Percentiles rank a stretch among this genome's conserved stretches.
Evolutionary conservation across 2,797 vertebrate species (phyloP).

Genomic region (Perodicticus potto): DNA sequence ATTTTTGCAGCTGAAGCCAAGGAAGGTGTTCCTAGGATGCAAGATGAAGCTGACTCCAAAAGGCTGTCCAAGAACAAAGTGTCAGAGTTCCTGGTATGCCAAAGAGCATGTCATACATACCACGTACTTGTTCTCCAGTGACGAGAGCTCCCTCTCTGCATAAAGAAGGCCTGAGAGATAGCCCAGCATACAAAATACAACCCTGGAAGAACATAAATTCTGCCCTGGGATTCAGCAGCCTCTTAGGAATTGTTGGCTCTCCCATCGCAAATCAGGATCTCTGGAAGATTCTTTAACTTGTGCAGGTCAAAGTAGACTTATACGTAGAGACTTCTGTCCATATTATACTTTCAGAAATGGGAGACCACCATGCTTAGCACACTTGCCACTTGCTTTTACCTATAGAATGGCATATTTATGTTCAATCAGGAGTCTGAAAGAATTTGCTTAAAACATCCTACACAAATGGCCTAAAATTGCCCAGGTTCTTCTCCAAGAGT

Average conservation of each 20-base stretch:
- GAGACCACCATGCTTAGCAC: background rate
- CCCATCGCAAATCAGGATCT: background rate
- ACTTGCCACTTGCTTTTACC: background rate
- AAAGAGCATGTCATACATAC: rapidly evolving
- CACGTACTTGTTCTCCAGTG: rapidly evolving
- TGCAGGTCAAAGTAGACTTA: background rate
- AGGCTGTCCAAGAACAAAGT: background rate
- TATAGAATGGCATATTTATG: background rate
- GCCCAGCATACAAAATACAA: background rate
- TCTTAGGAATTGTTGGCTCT: background rate
- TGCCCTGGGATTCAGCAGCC: background rate
- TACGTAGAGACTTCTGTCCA: background rate
- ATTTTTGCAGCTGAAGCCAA: background rate
- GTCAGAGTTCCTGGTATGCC: background rate
- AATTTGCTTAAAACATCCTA: background rate
- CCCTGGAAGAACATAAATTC: background rate
- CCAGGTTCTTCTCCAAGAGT: constrained; percentile 28
- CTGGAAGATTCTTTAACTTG: background rate
- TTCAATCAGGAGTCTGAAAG: background rate
- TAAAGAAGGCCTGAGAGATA: background rate
- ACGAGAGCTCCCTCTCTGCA: background rate
- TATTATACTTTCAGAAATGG: background rate
- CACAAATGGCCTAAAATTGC: constrained; percentile 35
- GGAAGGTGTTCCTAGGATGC: background rate
- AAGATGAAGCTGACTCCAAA: background rate